Percentiles rank a stretch among this genome's conserved stretches.
phyloP scores from a whole-genome alignment of 2,113 vertebrate species.

The Caranx ignobilis region DNA sequence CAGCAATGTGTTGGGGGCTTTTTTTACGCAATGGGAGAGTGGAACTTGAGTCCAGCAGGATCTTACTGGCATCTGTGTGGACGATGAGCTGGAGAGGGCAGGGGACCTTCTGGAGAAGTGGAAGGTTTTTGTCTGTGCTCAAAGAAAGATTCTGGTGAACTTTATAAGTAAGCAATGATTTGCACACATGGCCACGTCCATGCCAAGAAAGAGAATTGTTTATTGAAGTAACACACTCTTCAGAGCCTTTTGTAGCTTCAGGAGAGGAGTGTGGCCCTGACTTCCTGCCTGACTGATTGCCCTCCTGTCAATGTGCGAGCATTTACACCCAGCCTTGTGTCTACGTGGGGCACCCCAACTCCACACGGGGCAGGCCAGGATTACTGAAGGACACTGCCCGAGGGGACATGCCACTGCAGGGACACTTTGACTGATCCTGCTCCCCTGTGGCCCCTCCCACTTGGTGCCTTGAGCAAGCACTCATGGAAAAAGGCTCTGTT shows the following conservation, averaged over 20 bases:
- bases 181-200: constrained; percentile 50
- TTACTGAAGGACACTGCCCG: constrained; percentile 74
- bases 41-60: constrained; percentile 82
- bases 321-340: constrained; percentile 50
- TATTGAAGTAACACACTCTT: constrained; percentile 9
- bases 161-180: constrained; percentile 44
- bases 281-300: constrained; percentile 48
- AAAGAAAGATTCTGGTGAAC: constrained; percentile 45
- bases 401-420: constrained; percentile 68
- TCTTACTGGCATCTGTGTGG: constrained; percentile 76
- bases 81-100: constrained; percentile 66
- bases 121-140: constrained; percentile 50
- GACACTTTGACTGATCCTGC: constrained; percentile 71
- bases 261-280: constrained; percentile 26
- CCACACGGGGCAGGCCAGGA: constrained; percentile 52
- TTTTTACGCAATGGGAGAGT: constrained; percentile 82
- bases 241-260: constrained; percentile 57
- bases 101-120: constrained; percentile 54
- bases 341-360: constrained; percentile 45
- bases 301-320: constrained; percentile 55
- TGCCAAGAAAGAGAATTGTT: constrained; percentile 17
- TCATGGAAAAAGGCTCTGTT: constrained; percentile 81
- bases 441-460: constrained; percentile 64
- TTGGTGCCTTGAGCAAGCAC: constrained; percentile 79
- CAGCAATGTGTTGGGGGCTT: constrained; percentile 84